Base-by-base conservation (phyloP, 2,797 vertebrate species). In the Eulemur albifrons region DNA sequence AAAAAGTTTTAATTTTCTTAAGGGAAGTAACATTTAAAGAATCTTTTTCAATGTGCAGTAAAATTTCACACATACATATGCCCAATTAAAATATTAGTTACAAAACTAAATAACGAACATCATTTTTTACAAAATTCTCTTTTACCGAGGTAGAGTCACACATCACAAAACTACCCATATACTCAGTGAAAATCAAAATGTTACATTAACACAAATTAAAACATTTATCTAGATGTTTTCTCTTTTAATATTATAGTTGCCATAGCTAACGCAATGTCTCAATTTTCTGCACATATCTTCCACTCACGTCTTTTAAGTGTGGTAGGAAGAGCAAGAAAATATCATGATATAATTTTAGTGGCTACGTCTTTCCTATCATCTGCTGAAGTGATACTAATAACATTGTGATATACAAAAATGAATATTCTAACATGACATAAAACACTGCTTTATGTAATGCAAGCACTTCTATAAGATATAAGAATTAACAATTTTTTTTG, bases 1-100 rank as follows among this genome's bases (percentile, higher is more conserved):
- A 83, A 43, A 93, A 79, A 30, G 38, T 45, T 89, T 93, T 80
- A 57, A 54, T 91, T 94, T 93, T 59, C 76, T 93, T 57, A 57
- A 67, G 40, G 59, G 50, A 93, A 94, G 63, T 50, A 27, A 73
- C 40, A 89, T 76, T 27, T n/a, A 77, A 80, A 76, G 27, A 48
- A 45, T 35, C 48, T 88, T 50, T 93, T 40, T 40, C 61, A 75
- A 76, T 70, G 18, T 30, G 48, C 57, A 54, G 10, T 61, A 38
- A 92, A 79, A 84, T 14, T 86, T 50, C 32, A 45, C 15, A 97
- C 8, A 88, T 14, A n/a, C 88, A n/a, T 73, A 43, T 13, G 43
- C 50, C n/a, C 21, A 11, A 59, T 88, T 57, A 73, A 69, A 96
- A 52, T 75, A 83, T 61, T 23, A 92, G 45, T 54, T 77, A 67